A percentile compares a stretch with the other conserved stretches of the same genome.
Evolutionary conservation across 2,113 vertebrate genomes (phyloP).

Genomic region (Benitochromis conjunctus): DNA sequence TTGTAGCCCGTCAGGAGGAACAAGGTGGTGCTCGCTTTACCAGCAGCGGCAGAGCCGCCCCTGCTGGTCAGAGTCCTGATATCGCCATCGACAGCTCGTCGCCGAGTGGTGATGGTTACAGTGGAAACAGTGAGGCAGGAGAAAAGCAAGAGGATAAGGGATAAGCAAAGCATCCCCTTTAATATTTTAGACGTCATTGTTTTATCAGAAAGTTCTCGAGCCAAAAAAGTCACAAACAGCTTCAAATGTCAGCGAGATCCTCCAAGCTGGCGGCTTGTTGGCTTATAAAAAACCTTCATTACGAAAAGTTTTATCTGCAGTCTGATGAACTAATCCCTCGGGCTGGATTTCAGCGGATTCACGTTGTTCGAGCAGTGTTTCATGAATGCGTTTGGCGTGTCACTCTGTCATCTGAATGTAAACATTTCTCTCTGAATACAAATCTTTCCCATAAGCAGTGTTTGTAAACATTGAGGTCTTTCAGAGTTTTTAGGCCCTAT

Average conservation of each 20-base stretch:
- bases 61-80: background rate
- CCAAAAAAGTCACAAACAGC: background rate
- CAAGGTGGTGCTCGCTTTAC: constrained; percentile 48
- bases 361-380: background rate
- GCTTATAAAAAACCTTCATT: constrained; percentile 7
- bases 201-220: constrained; percentile 5
- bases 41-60: background rate
- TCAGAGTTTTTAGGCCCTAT: constrained; percentile 14
- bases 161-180: constrained; percentile 32
- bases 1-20: constrained; percentile 66
- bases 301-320: constrained; percentile 8
- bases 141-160: constrained; percentile 43
- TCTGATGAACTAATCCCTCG: background rate
- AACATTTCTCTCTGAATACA: constrained; percentile 42
- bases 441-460: constrained; percentile 45
- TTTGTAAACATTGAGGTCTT: constrained; percentile 67
- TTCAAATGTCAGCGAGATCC: background rate
- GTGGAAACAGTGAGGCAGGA: constrained; percentile 56
- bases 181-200: constrained; percentile 24
- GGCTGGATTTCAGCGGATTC: background rate
- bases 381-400: constrained; percentile 23
- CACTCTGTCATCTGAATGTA: constrained; percentile 34
- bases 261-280: background rate
- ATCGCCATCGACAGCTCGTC: background rate
- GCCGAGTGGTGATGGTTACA: constrained; percentile 42